Conservation (phyloP, 2,888 invertebrate genomes). For the Drosophila kambysellisi region DNA sequence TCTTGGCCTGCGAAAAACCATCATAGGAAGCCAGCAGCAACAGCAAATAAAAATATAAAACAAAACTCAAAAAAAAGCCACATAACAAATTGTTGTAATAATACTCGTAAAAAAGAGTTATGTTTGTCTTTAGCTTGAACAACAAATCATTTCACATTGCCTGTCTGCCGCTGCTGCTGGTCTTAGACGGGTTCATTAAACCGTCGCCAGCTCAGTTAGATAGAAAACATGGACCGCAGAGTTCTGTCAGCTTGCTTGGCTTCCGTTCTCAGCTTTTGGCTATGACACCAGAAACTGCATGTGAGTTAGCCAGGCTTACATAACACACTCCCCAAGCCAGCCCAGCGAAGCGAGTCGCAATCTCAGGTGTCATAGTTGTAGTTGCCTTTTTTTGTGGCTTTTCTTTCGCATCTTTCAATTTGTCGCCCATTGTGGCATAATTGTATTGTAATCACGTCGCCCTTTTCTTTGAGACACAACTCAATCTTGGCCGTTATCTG, state of each 20-base stretch:
- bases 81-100: constrained; percentile 72
- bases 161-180: not conserved
- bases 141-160: constrained; percentile 72
- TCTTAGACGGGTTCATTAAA: constrained; percentile 77
- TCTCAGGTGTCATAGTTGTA: constrained; percentile 67
- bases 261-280: constrained; percentile 71
- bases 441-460: constrained; percentile 64
- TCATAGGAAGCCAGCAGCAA: constrained; percentile 24
- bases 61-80: constrained; percentile 17
- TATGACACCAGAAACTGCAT: constrained; percentile 59
- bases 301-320: constrained; percentile 38
- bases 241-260: constrained; percentile 45
- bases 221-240: constrained; percentile 40
- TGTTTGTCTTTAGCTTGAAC: constrained; percentile 67
- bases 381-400: constrained; percentile 42
- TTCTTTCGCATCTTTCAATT: constrained; percentile 66
- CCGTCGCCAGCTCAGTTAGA: constrained; percentile 48
- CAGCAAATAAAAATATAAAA: not conserved
- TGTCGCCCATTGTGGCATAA: constrained; percentile 72
- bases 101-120: constrained; percentile 56
- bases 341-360: constrained; percentile 54
- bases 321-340: constrained; percentile 23
- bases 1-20: constrained; percentile 65
- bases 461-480: constrained; percentile 37
- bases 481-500: constrained; percentile 16